Evolutionary conservation across 2,113 vertebrate species (phyloP).

Genomic region (Petrocephalus microphthalmus): DNA sequence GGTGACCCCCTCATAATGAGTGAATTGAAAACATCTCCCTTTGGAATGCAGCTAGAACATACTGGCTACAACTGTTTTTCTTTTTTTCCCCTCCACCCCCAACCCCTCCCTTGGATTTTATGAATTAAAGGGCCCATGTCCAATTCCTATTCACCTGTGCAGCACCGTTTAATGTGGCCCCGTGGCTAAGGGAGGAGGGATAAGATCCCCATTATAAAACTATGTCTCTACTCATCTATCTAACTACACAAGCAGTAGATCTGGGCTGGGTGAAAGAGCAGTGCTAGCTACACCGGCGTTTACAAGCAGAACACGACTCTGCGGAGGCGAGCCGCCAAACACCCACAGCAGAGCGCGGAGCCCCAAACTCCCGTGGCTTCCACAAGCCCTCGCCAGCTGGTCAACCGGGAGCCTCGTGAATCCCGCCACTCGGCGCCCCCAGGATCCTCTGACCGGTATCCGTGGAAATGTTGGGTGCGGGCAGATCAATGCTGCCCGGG

Average conservation of each 20-base stretch:
- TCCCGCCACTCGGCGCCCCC: background rate
- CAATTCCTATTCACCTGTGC: slow-evolving; percentile 63
- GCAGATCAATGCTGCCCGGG: background rate
- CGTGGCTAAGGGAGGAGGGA: slow-evolving; percentile 25
- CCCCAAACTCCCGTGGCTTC: background rate
- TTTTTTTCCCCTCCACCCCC: slow-evolving; percentile 36
- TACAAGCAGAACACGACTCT: background rate
- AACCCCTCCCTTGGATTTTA: slow-evolving; percentile 58
- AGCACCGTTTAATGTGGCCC: slow-evolving; percentile 13
- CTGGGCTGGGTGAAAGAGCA: background rate
- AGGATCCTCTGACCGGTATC: background rate
- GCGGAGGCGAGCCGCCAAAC: background rate
- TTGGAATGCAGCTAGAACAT: slow-evolving; percentile 91
- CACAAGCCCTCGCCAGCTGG: background rate
- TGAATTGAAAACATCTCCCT: slow-evolving; percentile 99
- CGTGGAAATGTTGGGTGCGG: background rate
- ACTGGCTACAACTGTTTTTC: slow-evolving; percentile 70
- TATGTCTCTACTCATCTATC: background rate
- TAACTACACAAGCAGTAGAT: background rate
- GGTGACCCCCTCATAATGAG: slow-evolving; percentile 92
- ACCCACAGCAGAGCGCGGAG: background rate
- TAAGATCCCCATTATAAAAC: slow-evolving; percentile 26
- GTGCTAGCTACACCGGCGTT: background rate
- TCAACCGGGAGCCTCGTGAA: background rate
- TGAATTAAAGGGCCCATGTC: slow-evolving; percentile 81